Evolutionary conservation across 2,888 invertebrate genomes (phyloP), one percentile per base, ranked within the genome.

Genomic region (Epirrita christyi): DNA sequence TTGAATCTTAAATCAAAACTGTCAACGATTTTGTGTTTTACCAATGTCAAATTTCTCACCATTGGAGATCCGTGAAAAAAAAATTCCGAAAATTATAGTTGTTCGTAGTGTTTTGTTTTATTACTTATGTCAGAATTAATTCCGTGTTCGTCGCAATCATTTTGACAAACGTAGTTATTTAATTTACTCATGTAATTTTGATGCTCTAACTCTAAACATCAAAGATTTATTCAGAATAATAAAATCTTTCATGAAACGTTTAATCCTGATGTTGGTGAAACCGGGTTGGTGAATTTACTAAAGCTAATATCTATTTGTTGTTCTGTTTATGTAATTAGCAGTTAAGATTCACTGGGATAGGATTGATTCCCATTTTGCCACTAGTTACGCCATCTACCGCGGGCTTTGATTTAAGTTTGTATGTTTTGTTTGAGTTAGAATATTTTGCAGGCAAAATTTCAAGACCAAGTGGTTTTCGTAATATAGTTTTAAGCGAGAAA

Each of bases 301-400:
- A 77, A 80, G 70, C 77, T 70, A 21, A n/a, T n/a, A 76, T 76
- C 68, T 75, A 77, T 78, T 79, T 6, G 4, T n/a, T n/a, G n/a
- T n/a, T n/a, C 14, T 48, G 42, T 10, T 37, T 42, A 34, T 79
- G 68, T 77, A 80, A 81, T 81, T 79, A 78, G 66, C 68, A 69
- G 69, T 74, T 71, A 74, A 77, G 76, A 76, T 75, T 78, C 64
- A 62, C 67, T 29, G 57, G 55, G 66, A 73, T 72, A 59, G 54
- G 14, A 55, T 62, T 53, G 63, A 47, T n/a, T 8, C 56, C 59
- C 54, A 72, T 79, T 86, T 82, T 78, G 78, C 50, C 58, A 78
- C 85, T 53, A 61, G 73, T 78, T 63, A 73, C 85, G 88, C 87
- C 87, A 88, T 88, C 88, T 89, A 78, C 61, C 64, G 80, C 56